phyloP scores from a whole-genome alignment of 1,140 invertebrate genomes.

The Platyscapa corneri region DNA sequence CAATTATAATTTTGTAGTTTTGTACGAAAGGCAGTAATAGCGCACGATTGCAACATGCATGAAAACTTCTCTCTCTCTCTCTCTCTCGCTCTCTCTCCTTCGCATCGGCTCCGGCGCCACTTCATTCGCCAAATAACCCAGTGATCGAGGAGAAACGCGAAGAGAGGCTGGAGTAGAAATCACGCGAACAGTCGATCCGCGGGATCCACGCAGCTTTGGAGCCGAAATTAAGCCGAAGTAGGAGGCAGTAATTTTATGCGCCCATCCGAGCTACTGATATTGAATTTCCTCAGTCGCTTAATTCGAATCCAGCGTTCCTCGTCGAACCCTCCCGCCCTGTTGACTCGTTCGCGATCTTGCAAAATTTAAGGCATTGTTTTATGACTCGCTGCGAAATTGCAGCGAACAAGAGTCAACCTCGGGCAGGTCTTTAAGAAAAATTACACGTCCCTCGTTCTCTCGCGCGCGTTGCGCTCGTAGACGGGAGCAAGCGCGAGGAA shows the following conservation, averaged over 20 bases:
- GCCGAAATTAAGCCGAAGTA: constrained; percentile 74
- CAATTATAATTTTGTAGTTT: constrained; percentile 71
- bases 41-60: background rate
- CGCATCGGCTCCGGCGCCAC: too few relatives aligned
- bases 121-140: background rate
- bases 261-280: constrained; percentile 75
- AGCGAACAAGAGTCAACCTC: constrained; percentile 49
- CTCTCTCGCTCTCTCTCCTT: too few relatives aligned
- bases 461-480: background rate
- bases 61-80: too few relatives aligned
- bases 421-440: constrained; percentile 35
- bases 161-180: background rate
- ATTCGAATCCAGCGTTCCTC: constrained; percentile 67
- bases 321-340: constrained; percentile 25
- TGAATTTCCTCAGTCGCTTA: constrained; percentile 75
- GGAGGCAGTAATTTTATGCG: constrained; percentile 75
- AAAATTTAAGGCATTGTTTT: constrained; percentile 75
- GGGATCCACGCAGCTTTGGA: constrained; percentile 63
- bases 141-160: background rate
- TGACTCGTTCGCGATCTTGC: constrained; percentile 65
- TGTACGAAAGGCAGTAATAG: constrained; percentile 58
- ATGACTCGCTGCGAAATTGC: constrained; percentile 66
- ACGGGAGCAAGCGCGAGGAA: background rate
- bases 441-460: background rate
- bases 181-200: constrained; percentile 47